Base-by-base conservation (phyloP, 1,140 invertebrate species). In the Capitella teleta region DNA sequence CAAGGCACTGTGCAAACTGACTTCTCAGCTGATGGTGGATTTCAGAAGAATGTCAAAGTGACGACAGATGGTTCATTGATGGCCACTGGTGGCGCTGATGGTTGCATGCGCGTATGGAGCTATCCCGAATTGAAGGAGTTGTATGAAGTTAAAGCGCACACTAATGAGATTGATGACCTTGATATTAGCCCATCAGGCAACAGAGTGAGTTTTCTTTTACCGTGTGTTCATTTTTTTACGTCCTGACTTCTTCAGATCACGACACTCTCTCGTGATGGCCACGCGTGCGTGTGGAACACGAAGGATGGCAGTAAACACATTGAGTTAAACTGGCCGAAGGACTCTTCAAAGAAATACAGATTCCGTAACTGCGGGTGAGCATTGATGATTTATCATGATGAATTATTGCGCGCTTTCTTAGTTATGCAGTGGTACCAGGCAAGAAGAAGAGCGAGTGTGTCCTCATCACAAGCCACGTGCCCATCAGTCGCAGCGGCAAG, bases 31-130 rank as follows among this genome's bases (percentile, higher is more conserved):
- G 75, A 80, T 26, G 86, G 89, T 53, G 80, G 87, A 14, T 72
- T 90, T 53, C 88, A 93, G 67, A 82, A 90, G 65, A 84, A 91
- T 34, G 86, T 92, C 19, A 76, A 84, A 48, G 82, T 94, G 57
- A 84, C 82, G 48, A 75, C 77, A 26, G 80, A 68, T 66, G 80
- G 83, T 12, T 82, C 80, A 59, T 59, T 87, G 0, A 82, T 96
- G 79, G 85, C 82, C 1, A 96, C 91, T 5, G 93, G 87, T 52
- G 90, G 92, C 24, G 82, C 84, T 2, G 91, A 97, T 76, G 87
- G 89, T 8, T 76, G 80, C 60, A 68, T 97, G 18, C 76, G 90
- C 55, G 61, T 94, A 3, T 98, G 92, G 92, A 79, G 81, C 57
- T 91, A 88, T 69, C 88, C 89, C 12, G 79, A 82, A 57, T 75